These are phyloP conservation scores for Prunella strophiata DNA, from an alignment of 2,797 vertebrate species.

Conservation along the genomic window DNA sequence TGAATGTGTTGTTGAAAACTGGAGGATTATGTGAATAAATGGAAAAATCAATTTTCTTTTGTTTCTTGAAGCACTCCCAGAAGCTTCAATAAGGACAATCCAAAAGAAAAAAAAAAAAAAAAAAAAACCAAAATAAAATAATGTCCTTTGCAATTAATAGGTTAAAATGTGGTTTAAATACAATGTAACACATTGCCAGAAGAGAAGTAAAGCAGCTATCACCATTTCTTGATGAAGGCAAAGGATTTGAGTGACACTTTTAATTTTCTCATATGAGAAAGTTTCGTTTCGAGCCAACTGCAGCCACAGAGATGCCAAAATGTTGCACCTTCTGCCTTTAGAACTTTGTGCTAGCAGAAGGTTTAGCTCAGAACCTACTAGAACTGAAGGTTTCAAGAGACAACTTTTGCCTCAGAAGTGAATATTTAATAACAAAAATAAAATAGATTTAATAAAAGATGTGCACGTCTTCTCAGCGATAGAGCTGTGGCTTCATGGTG, in stretches of 20 bases:
- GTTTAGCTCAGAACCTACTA: not conserved
- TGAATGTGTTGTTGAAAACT: not conserved
- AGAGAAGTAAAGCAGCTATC: not conserved
- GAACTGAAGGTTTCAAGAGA: not conserved
- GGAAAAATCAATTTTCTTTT: constrained; percentile 1
- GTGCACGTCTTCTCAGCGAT: not conserved
- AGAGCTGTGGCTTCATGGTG: not conserved
- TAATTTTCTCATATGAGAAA: not conserved
- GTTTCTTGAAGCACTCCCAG: not conserved
- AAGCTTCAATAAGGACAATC: not conserved
- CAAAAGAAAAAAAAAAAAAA: not conserved
- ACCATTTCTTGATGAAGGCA: not conserved
- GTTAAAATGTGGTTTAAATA: not conserved
- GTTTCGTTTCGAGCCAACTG: not conserved
- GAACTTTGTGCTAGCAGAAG: not conserved
- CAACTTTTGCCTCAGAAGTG: not conserved
- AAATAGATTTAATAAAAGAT: not conserved
- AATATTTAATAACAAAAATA: not conserved
- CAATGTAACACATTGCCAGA: not conserved
- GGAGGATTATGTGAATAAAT: not conserved
- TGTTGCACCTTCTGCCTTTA: not conserved
- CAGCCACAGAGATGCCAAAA: not conserved
- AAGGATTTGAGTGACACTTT: not conserved
- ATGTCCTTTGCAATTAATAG: not conserved
- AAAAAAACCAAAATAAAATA: no score